Evolutionary conservation across 2,113 vertebrate species (phyloP).

Genomic region (Rhea pennata): DNA sequence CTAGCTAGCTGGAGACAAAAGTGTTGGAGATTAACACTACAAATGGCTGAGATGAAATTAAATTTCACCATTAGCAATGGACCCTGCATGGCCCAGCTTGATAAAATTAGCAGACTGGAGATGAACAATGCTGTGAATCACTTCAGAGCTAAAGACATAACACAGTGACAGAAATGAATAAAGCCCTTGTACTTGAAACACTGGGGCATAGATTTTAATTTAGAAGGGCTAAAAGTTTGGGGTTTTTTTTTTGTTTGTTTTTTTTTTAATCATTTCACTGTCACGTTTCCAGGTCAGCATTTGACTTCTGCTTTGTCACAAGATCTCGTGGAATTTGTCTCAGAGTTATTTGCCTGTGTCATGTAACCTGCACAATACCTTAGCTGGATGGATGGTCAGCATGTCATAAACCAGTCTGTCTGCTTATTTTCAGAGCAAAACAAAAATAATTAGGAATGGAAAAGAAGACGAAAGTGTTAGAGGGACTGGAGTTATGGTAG

Average conservation of each 20-base stretch:
- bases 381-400: not conserved
- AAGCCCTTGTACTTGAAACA: not conserved
- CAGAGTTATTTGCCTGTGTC: not conserved
- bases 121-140: constrained; percentile 21
- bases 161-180: not conserved
- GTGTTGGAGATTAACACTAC: not conserved
- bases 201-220: constrained; percentile 31
- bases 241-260: too few relatives aligned
- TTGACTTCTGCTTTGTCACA: constrained; percentile 7
- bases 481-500: not conserved
- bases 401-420: not conserved
- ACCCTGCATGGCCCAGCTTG: not conserved
- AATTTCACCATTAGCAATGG: not conserved
- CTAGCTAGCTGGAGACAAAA: not conserved
- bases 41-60: not conserved
- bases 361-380: not conserved
- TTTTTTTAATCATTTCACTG: not conserved
- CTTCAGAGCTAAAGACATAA: not conserved
- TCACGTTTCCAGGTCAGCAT: constrained; percentile 3
- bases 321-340: not conserved
- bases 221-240: not conserved
- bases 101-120: constrained; percentile 30
- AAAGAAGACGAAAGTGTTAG: not conserved
- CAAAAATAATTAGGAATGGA: not conserved
- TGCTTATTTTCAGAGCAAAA: not conserved